Evolutionary conservation across 2,797 vertebrate genomes (phyloP), one percentile per base, ranked within the genome.

Genomic region (Mycteria americana): DNA sequence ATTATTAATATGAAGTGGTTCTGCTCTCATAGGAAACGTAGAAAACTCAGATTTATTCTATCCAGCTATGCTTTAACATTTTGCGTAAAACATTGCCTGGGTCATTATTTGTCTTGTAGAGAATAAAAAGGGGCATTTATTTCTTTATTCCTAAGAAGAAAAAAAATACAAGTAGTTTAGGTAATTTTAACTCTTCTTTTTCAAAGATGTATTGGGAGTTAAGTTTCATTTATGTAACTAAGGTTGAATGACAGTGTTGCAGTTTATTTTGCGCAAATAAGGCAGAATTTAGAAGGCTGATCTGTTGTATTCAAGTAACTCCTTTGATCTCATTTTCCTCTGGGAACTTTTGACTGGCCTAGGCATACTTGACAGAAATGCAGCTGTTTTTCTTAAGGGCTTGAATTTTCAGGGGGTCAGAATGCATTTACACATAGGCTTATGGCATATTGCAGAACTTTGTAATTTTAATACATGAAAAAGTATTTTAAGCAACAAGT

Each of bases 251-350:
- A 56, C 0, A 1, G 17, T 39, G 15, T 45, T 69, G 31, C 9
- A 9, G 50, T 65, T 88, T 76, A 39, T 67, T 80, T 70, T 92
- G 65, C 13, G 1, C 70, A 62, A 77, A 70, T 50, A 50, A 76
- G 37, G 67, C n/a, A 75, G 37, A 88, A 57, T 90, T 88, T 72
- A 50, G 69, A 72, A 69, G 64, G 30, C 65, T 89, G 57, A 54
- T 77, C 24, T 69, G 41, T 69, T 84, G 63, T 46, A n/a, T 53
- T 35, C 28, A 50, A 91, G 50, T 41, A 70, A 39, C 37, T 93
- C 33, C 60, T 91, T 92, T 86, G 77, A 84, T 94, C 78, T 93
- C 37, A 6, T 94, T 86, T 91, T 93, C 37, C 57, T 75, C 50
- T 54, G 68, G 50, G 69, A 68, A 48, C 72, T 87, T 89, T 77